These are phyloP conservation scores for Channallabes apus DNA, from an alignment of 2,797 vertebrate species.

Conservation along the genomic window DNA sequence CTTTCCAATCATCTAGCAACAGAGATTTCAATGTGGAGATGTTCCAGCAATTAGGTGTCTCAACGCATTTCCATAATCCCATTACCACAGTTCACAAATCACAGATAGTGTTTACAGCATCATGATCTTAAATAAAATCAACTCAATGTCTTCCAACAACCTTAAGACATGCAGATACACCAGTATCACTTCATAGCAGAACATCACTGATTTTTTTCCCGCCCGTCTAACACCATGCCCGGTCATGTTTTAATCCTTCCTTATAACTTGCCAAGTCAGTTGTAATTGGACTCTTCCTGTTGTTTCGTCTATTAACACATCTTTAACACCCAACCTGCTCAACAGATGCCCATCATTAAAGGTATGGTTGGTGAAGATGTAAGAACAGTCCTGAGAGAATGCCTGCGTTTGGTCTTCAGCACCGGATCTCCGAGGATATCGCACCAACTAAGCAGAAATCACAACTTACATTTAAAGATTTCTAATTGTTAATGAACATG, in stretches of 20 bases:
- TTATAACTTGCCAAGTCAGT: background rate
- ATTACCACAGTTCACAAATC: background rate
- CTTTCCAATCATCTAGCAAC: too few species aligned
- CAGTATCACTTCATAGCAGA: background rate
- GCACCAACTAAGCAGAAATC: constrained; percentile 1
- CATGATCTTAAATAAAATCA: background rate
- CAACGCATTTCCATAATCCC: background rate
- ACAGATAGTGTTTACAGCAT: background rate
- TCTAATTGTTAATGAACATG: background rate
- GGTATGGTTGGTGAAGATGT: constrained; percentile 25
- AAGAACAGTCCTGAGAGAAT: constrained; percentile 10
- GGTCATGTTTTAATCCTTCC: background rate
- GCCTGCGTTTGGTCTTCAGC: constrained; percentile 14
- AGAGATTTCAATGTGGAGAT: background rate
- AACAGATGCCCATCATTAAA: constrained; percentile 41
- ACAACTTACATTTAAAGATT: background rate
- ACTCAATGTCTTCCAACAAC: background rate
- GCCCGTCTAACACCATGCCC: background rate
- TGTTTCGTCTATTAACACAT: constrained; percentile 47
- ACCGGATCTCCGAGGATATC: constrained; percentile 21
- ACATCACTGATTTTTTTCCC: background rate
- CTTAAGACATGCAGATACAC: background rate
- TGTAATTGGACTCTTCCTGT: background rate
- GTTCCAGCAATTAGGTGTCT: background rate
- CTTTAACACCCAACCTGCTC: constrained; percentile 44